Evolutionary conservation across 2,888 invertebrate species (phyloP).

Genomic region (Diaperis boleti): DNA sequence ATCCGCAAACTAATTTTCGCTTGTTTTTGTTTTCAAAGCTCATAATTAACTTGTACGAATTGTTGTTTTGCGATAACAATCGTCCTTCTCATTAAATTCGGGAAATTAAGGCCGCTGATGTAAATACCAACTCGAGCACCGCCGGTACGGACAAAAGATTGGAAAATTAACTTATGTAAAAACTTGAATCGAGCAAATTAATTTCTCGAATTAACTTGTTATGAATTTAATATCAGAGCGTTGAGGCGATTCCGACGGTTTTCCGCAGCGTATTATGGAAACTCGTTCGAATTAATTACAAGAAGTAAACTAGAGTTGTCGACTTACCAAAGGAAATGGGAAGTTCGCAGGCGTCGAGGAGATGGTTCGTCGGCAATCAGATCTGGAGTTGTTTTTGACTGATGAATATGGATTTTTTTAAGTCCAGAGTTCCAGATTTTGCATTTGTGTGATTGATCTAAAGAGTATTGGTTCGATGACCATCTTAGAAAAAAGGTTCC

Average conservation of each 20-base stretch:
- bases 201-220: slow-evolving; percentile 18
- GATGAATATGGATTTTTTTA: too few species aligned
- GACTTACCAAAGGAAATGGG: slow-evolving; percentile 3
- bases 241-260: not conserved
- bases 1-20: too few species aligned
- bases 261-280: not conserved
- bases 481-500: too few species aligned
- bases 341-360: slow-evolving; percentile 10
- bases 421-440: too few species aligned
- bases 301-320: not conserved
- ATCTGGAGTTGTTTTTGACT: too few species aligned
- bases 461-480: too few species aligned
- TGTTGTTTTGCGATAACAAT: slow-evolving; percentile 57
- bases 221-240: slow-evolving; percentile 15
- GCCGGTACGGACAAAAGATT: slow-evolving; percentile 32
- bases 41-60: slow-evolving; percentile 55
- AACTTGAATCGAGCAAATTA: slow-evolving; percentile 24
- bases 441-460: too few species aligned
- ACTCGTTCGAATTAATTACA: slow-evolving; percentile 5
- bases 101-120: slow-evolving; percentile 55
- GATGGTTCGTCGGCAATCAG: not conserved
- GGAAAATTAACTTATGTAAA: slow-evolving; percentile 27
- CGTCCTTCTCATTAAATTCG: slow-evolving; percentile 56
- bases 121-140: slow-evolving; percentile 28
- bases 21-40: too few species aligned